Evolutionary conservation across 2,797 vertebrate genomes (phyloP).

Genomic region (Amblyopsis hoosieri): DNA sequence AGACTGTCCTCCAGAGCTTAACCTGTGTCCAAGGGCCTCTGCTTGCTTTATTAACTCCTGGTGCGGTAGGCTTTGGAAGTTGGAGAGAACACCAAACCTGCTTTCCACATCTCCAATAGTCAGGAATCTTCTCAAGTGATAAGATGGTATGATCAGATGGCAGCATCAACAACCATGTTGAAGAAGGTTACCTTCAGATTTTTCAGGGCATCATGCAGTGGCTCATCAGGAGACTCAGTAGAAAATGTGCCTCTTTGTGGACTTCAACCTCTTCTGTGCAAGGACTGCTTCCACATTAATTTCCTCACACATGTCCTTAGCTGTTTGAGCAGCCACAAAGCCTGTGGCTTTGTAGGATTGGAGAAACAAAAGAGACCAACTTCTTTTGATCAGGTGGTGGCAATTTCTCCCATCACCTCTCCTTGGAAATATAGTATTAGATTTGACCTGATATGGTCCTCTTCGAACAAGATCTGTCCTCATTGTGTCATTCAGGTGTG

Average conservation of each 20-base stretch:
- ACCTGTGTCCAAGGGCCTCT: slow-evolving; percentile 3
- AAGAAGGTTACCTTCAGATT: slow-evolving; percentile 23
- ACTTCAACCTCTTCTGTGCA: slow-evolving; percentile 17
- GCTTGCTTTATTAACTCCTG: slow-evolving; percentile 11
- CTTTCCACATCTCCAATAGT: background rate
- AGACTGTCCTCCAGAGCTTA: background rate
- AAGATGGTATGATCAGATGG: too few species aligned
- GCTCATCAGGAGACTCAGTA: slow-evolving; percentile 18
- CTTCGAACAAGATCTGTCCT: slow-evolving; percentile 16
- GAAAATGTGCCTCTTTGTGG: slow-evolving; percentile 16
- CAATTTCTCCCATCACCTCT: slow-evolving; percentile 30
- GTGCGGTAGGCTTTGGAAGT: slow-evolving; percentile 14
- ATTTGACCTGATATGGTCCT: slow-evolving; percentile 24
- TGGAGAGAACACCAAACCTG: background rate
- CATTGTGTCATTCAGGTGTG: slow-evolving; percentile 22
- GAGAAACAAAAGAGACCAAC: background rate
- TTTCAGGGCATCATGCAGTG: slow-evolving; percentile 12
- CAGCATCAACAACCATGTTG: slow-evolving; percentile 12
- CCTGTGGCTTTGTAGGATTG: slow-evolving; percentile 9
- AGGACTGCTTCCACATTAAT: slow-evolving; percentile 23
- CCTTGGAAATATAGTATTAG: slow-evolving; percentile 27
- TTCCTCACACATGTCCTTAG: slow-evolving; percentile 13
- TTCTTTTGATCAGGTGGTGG: slow-evolving; percentile 18
- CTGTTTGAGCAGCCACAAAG: slow-evolving; percentile 1
- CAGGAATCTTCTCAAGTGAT: background rate